Conservation (phyloP, 2,113 vertebrate species). For the Labrus mixtus region DNA sequence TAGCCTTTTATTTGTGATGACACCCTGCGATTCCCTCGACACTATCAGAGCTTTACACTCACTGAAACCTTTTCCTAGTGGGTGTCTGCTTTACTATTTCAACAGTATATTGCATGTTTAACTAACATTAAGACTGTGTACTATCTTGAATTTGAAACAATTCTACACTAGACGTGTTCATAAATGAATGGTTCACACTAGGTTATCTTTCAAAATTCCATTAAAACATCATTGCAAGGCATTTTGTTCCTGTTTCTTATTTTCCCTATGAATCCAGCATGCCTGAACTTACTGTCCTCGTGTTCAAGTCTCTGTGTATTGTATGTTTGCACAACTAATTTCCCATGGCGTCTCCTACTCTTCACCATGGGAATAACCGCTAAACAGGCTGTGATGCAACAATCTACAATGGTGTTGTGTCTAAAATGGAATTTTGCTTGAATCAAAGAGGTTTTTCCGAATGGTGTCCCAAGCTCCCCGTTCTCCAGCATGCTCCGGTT, state of each 20-base stretch:
- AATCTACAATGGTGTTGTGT: constrained; percentile 72
- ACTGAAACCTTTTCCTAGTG: constrained; percentile 62
- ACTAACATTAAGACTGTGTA: constrained; percentile 83
- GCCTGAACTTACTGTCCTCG: constrained; percentile 47
- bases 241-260: constrained; percentile 83
- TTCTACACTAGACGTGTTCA: constrained; percentile 78
- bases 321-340: constrained; percentile 23
- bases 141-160: constrained; percentile 71
- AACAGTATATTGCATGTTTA: constrained; percentile 85
- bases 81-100: constrained; percentile 74
- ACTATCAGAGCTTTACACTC: constrained; percentile 65
- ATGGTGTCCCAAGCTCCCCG: constrained; percentile 25
- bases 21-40: constrained; percentile 58
- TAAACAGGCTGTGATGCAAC: constrained; percentile 73
- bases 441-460: constrained; percentile 22
- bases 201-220: constrained; percentile 85
- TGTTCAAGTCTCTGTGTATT: constrained; percentile 56
- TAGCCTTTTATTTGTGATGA: constrained; percentile 67
- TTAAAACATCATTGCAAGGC: constrained; percentile 86
- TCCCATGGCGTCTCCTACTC: constrained; percentile 36
- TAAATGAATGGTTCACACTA: constrained; percentile 78
- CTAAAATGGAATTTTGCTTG: constrained; percentile 76
- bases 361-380: constrained; percentile 52
- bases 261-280: constrained; percentile 75
- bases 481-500: constrained; percentile 54